Evolutionary conservation across 2,113 vertebrate species (phyloP).

Genomic region (Ammodytes dubius): DNA sequence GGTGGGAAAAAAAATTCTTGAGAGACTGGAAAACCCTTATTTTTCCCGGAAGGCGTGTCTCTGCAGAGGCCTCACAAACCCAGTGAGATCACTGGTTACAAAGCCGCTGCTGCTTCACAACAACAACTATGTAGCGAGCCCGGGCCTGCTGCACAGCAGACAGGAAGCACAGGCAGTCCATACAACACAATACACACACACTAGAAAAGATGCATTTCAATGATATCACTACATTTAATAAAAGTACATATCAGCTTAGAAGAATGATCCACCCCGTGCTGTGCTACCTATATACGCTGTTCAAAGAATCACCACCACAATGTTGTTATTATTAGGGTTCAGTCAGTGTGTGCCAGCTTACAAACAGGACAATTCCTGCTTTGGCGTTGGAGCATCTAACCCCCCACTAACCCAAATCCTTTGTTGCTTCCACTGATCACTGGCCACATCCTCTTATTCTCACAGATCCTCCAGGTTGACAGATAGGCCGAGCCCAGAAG

Average conservation of each 20-base stretch:
- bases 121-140: constrained; percentile 44
- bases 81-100: constrained; percentile 52
- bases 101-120: constrained; percentile 33
- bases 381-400: neutral
- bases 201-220: constrained; percentile 23
- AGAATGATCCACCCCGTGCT: neutral
- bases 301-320: constrained; percentile 2
- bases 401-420: constrained; percentile 1
- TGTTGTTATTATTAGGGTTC: neutral
- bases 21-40: constrained; percentile 59
- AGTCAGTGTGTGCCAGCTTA: constrained; percentile 22
- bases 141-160: constrained; percentile 50
- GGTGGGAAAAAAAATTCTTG: constrained; percentile 47
- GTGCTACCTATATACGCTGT: neutral
- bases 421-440: constrained; percentile 15
- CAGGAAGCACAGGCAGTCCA: constrained; percentile 36
- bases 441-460: constrained; percentile 29
- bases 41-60: constrained; percentile 57
- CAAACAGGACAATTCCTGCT: constrained; percentile 9
- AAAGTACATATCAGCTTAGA: neutral
- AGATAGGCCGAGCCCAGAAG: neutral
- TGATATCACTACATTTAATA: constrained; percentile 2
- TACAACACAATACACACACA: constrained; percentile 11
- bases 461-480: constrained; percentile 9
- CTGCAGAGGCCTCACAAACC: constrained; percentile 44